Evolutionary conservation across 1,140 invertebrate species (phyloP), one percentile per base, ranked within the genome.

Genomic region (Drosophila erecta): DNA sequence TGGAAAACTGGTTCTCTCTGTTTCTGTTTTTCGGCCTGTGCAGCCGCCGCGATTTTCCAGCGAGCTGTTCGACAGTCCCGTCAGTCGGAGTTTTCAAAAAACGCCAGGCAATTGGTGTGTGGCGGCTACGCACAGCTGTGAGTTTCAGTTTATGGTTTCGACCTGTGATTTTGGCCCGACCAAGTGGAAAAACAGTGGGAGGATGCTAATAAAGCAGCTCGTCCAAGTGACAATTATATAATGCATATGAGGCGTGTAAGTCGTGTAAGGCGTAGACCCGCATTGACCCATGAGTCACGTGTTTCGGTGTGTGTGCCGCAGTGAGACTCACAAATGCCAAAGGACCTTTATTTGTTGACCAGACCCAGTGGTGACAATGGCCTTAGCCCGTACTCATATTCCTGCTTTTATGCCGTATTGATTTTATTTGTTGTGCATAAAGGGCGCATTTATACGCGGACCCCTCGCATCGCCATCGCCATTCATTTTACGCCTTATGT

Each of bases 371-470:
- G 24, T 56, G 58, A 76, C 62, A 73, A 84, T 84, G 80, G 76
- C 76, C 70, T 80, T 76, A 84, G 15, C 50, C 51, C 49, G 46
- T 37, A 58, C 58, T 30, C 65, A 76, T 69, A 71, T 71, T 61
- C 67, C 58, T 57, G 76, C 67, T 80, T 83, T 85, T 84, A 84
- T 38, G 76, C 72, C 66, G 51, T 76, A 80, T 84, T 84, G 80
- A 84, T 84, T 84, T 84, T 85, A 72, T 76, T 80, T 84, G 71
- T 61, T 76, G 70, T 83, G 77, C 71, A 85, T 81, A 75, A 84
- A 74, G 70, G 41, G 49, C 67, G 35, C 50, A 41, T 38, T 35
- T 41, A 46, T 43, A n/a, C 46, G 14, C 59, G 33, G 10, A 30
- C 7, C 51, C 37, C 55, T 53, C 59, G 33, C 27, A 30, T 30